Evolutionary conservation across 2,888 invertebrate species (phyloP), one percentile per base, ranked within the genome.

Genomic region (Mesorhabditis spiculigera): DNA sequence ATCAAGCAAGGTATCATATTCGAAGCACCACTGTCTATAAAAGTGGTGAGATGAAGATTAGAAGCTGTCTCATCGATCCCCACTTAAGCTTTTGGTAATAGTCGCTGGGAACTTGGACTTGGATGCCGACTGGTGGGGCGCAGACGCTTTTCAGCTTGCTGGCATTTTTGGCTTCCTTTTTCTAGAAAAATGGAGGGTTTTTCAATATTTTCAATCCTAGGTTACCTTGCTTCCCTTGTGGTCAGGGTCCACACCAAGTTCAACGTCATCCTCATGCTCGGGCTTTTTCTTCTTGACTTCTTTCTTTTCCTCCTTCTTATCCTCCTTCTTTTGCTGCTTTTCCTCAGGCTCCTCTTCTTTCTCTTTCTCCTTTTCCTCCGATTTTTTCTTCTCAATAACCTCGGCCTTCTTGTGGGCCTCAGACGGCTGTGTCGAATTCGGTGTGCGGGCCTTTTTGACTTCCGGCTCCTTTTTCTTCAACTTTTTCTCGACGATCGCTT

Each of bases 301-400:
- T 6, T 70, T 61, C 6, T 63, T 62, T 43, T 70, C 70, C 16
- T 65, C 45, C 65, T 70, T 61, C 6, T 63, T 62, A 16, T 70
- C 70, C 16, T 65, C 45, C 65, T 68, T 72, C 50, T 68, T 72
- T 64, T 70, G 45, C 10, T 70, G 16, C 4, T 66, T 63, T 13
- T 28, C 28, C 16, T 45, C 50, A 8, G 5, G 28, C 4, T 16
- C 5, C 6, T 61, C 65, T 1, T 68, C 45, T 10, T 43, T 63
- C 16, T 43, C 8, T 65, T 43, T 68, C 44, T 69, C 63, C 44
- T 69, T 41, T 43, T 44, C 42, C 16, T 65, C 13, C 44, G 45
- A 61, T 63, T 63, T 61, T 16, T 66, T 50, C 45, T 10, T 45
- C 43, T 68, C 68, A 41, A 43, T 45, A 8, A 3, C 28, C 45